Conservation (phyloP, 1,140 invertebrate genomes). For the Drosophila santomea region DNA sequence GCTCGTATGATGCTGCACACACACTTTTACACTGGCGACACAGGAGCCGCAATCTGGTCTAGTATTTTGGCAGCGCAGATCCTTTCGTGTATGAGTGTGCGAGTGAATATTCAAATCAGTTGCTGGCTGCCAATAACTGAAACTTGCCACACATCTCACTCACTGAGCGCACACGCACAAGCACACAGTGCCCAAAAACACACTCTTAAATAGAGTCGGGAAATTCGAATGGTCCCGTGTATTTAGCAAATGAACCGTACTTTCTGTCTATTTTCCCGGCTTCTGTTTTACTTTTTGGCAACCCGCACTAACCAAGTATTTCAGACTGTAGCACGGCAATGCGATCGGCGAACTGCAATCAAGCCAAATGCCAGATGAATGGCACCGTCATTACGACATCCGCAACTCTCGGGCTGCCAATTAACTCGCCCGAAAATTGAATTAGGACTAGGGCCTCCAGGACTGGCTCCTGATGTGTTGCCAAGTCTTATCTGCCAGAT, state of each 20-base stretch:
- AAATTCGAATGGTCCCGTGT: constrained; percentile 21
- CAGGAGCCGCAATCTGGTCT: constrained; percentile 19
- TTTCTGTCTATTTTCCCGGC: constrained; percentile 38
- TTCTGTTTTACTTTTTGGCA: constrained; percentile 2
- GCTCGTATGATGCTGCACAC: too few species aligned
- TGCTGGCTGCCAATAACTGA: constrained; percentile 55
- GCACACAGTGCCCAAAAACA: neutral
- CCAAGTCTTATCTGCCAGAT: constrained; percentile 3
- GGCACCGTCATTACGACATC: constrained; percentile 28
- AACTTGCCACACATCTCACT: constrained; percentile 40
- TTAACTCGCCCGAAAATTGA: constrained; percentile 29
- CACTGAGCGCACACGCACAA: constrained; percentile 10
- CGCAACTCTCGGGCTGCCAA: constrained; percentile 23
- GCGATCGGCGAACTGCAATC: constrained; percentile 27
- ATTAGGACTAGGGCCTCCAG: constrained; percentile 5
- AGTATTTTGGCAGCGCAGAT: constrained; percentile 42
- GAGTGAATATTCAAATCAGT: constrained; percentile 74
- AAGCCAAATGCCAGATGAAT: constrained; percentile 36
- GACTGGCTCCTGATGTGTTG: constrained; percentile 38
- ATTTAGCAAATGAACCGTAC: constrained; percentile 56
- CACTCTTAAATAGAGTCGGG: constrained; percentile 9
- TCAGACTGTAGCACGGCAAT: constrained; percentile 6
- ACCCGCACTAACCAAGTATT: constrained; percentile 33
- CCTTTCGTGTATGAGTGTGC: constrained; percentile 12
- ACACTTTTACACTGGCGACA: neutral